Evolutionary conservation across 2,113 vertebrate species (phyloP).

Genomic region (Pedetes capensis): DNA sequence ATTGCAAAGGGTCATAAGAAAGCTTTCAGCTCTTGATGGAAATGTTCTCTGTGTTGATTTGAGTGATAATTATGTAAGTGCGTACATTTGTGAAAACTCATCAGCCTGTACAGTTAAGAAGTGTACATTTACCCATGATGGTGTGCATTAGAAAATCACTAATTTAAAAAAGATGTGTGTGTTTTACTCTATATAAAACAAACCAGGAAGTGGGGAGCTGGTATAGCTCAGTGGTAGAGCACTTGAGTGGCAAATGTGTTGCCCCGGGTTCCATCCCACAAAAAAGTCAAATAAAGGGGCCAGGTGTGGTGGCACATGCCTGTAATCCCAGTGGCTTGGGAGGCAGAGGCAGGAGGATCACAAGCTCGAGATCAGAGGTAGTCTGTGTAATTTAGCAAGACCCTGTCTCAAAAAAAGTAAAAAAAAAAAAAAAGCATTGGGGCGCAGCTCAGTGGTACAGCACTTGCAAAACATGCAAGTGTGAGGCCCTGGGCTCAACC

Average conservation of each 20-base stretch:
- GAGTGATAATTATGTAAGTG: neutral
- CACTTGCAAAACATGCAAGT: neutral
- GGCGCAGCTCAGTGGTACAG: neutral
- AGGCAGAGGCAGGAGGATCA: too few relatives aligned
- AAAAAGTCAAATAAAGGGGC: too few relatives aligned
- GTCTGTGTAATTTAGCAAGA: too few relatives aligned
- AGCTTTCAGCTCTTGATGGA: neutral
- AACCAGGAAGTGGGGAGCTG: neutral
- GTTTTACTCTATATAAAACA: constrained; percentile 18
- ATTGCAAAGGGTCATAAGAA: neutral
- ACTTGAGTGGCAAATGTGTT: neutral
- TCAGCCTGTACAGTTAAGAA: neutral
- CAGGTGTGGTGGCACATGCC: too few relatives aligned
- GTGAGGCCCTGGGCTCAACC: too few relatives aligned
- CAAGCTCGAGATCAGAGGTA: too few relatives aligned
- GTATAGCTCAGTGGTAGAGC: neutral
- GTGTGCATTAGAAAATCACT: too few relatives aligned
- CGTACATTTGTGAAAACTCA: neutral
- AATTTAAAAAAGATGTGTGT: neutral
- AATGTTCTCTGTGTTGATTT: neutral
- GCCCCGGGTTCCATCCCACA: too few relatives aligned
- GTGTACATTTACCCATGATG: too few relatives aligned
- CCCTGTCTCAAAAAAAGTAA: too few relatives aligned
- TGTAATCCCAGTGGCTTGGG: too few relatives aligned
- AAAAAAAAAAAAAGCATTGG: too few relatives aligned